Evolutionary conservation across 2,113 vertebrate species (phyloP), one percentile per base, ranked within the genome.

Genomic region (Neodon shergylaensis): DNA sequence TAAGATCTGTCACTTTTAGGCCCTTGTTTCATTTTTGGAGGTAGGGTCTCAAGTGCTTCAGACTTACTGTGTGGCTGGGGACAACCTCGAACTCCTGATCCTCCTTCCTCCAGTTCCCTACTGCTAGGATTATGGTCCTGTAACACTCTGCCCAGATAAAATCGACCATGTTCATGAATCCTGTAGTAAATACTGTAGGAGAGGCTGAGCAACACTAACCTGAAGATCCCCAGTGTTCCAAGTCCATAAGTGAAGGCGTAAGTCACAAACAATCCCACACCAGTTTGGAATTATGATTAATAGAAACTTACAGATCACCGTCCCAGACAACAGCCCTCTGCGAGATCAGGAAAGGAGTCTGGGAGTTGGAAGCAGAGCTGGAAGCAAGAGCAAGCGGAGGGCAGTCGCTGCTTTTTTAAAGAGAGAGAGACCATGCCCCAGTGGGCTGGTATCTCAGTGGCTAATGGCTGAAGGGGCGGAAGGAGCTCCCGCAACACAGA

Each of bases 301-400:
- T 49, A 49, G 49, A 49, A 52, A 14, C 12, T 52, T 52, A 52
- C 49, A 52, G 49, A 52, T 52, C 49, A 52, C 2, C 0, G 49
- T 52, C 11, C 11, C 2, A 49, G 49, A 49, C 49, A 49, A 49
- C 49, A 49, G 49, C 11, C 11, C 11, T 49, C 49, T 52, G 49
- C 0, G 0, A 13, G 12, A 52, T 52, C 49, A 52, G 49, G 49
- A 52, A 52, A 14, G 12, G 49, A 52, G 49, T 14, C 49, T 52
- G 14, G 49, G 12, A 13, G 12, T 12, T 13, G 49, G 49, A 52
- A 52, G 49, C 49, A 0, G 49, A 52, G 49, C 2, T 0, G 0
- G 12, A 52, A 52, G 49, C 49, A 52, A 52, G 12, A 52, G 49
- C 49, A 52, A 52, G 49, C 3, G 49, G 49, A 3, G 49, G 49